These are phyloP conservation scores for Diachrysia chrysitis DNA, from an alignment of 2,888 invertebrate genomes.

Conservation along the genomic window DNA sequence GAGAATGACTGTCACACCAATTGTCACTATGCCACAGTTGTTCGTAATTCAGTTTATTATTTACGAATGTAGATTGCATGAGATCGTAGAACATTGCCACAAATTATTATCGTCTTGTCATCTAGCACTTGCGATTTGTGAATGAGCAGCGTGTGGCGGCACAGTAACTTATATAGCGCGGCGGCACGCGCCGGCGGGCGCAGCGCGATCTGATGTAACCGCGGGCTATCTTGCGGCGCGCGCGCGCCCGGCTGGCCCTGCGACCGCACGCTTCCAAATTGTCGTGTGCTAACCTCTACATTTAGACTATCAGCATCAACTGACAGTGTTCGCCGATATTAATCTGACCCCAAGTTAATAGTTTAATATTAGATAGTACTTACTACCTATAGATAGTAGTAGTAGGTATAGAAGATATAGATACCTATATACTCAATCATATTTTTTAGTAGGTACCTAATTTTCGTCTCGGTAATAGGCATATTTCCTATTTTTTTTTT, in stretches of 20 bases:
- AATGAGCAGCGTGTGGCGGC: slow-evolving; percentile 72
- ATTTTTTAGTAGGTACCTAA: not conserved
- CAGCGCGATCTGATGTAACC: slow-evolving; percentile 79
- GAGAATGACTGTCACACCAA: slow-evolving; percentile 86
- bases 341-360: slow-evolving; percentile 37
- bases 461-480: too few species aligned
- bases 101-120: slow-evolving; percentile 81
- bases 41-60: slow-evolving; percentile 79
- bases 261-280: slow-evolving; percentile 23
- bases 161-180: slow-evolving; percentile 73
- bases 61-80: slow-evolving; percentile 79
- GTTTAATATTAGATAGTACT: slow-evolving; percentile 30
- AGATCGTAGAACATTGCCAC: slow-evolving; percentile 88
- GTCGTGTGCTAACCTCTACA: slow-evolving; percentile 29
- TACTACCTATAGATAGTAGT: too few species aligned
- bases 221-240: slow-evolving; percentile 76
- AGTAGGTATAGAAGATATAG: too few species aligned
- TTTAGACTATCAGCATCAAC: slow-evolving; percentile 34
- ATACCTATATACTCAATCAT: not conserved
- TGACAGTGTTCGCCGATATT: slow-evolving; percentile 13
- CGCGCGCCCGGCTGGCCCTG: slow-evolving; percentile 36
- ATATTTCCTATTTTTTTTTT: too few species aligned
- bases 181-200: slow-evolving; percentile 71
- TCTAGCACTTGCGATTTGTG: slow-evolving; percentile 79
- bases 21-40: slow-evolving; percentile 88